These are phyloP conservation scores for Dermochelys coriacea DNA, from an alignment of 2,797 vertebrate genomes.

Conservation along the genomic window DNA sequence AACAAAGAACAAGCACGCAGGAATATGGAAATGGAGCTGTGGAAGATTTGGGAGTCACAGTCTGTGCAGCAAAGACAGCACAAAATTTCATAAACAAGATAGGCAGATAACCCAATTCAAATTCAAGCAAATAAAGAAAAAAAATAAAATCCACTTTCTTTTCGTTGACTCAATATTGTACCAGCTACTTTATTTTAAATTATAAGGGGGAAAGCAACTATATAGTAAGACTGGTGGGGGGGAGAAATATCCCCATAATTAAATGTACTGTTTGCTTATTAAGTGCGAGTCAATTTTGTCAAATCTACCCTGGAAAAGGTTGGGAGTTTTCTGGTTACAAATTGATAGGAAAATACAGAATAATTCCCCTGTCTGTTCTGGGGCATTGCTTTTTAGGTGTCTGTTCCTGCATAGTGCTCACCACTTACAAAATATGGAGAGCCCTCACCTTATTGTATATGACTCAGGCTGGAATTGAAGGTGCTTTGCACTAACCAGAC, in stretches of 20 bases:
- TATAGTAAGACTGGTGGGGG: background rate
- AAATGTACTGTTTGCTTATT: conserved; percentile 64
- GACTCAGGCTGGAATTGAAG: background rate
- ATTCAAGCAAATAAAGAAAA: conserved; percentile 77
- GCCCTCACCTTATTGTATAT: conserved; percentile 22
- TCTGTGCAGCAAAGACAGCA: conserved; percentile 81
- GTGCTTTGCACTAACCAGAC: background rate
- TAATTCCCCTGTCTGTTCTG: conserved; percentile 24
- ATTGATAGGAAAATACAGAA: conserved; percentile 49
- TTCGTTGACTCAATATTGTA: conserved; percentile 79
- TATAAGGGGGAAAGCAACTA: conserved; percentile 20
- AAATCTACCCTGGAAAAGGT: background rate
- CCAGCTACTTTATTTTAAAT: conserved; percentile 80
- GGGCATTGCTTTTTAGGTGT: conserved; percentile 61
- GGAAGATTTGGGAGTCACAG: conserved; percentile 85
- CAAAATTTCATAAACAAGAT: conserved; percentile 85
- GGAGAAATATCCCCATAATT: conserved; percentile 35
- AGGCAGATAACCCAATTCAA: conserved; percentile 85
- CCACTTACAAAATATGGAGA: background rate
- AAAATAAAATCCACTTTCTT: conserved; percentile 53
- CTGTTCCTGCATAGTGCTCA: conserved; percentile 29
- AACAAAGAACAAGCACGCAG: conserved; percentile 91
- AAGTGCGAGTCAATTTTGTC: conserved; percentile 52
- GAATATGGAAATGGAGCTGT: conserved; percentile 87
- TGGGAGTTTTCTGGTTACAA: conserved; percentile 55